These are phyloP conservation scores for Ctenomys sociabilis DNA, from an alignment of 2,113 vertebrate genomes.

Conservation along the genomic window DNA sequence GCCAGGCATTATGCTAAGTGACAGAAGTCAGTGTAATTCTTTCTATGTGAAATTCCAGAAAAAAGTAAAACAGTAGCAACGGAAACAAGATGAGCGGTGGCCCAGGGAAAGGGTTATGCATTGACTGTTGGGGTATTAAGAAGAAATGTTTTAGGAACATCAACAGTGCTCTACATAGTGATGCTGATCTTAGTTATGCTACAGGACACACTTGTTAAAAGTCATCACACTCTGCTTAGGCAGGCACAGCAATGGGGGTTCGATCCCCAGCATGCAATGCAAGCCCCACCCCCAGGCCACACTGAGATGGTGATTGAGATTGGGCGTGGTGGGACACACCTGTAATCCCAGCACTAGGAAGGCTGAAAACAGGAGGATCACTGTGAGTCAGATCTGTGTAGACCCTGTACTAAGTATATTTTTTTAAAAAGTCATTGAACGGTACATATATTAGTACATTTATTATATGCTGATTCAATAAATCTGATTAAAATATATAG, in stretches of 20 bases:
- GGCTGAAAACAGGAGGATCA: too few relatives aligned
- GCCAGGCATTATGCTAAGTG: background rate
- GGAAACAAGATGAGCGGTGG: background rate
- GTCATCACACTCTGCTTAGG: background rate
- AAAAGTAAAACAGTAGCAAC: background rate
- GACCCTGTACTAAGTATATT: too few relatives aligned
- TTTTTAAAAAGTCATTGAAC: background rate
- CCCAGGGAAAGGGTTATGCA: background rate
- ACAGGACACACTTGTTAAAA: background rate
- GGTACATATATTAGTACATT: background rate
- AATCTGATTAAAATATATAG: background rate
- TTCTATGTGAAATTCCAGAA: background rate
- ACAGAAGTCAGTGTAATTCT: background rate
- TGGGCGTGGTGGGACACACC: too few relatives aligned
- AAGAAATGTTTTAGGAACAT: background rate
- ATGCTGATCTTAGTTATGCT: background rate
- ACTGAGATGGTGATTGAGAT: too few relatives aligned
- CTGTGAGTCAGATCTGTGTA: too few relatives aligned
- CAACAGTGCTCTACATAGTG: background rate
- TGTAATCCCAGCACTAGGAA: too few relatives aligned
- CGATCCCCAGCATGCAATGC: too few relatives aligned
- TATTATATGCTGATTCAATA: background rate
- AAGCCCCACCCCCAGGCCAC: too few relatives aligned
- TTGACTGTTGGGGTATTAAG: background rate
- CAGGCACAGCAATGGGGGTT: too few relatives aligned